Evolutionary conservation across 2,113 vertebrate species (phyloP).

Genomic region (Vulpes ferrilata): DNA sequence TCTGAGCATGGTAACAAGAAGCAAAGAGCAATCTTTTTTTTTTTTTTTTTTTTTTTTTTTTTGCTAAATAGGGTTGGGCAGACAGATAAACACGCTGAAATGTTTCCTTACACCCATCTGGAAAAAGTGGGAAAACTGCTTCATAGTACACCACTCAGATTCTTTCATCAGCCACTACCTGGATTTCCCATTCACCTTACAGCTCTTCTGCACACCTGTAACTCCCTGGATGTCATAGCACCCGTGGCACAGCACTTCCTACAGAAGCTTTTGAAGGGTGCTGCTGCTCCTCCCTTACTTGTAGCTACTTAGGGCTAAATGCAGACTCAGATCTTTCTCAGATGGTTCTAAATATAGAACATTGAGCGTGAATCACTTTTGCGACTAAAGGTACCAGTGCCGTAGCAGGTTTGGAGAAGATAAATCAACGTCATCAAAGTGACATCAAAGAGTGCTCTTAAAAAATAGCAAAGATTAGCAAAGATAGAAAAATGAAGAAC

Average conservation of each 20-base stretch:
- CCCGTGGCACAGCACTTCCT: background rate
- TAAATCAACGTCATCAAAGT: slow-evolving; percentile 39
- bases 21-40: slow-evolving; percentile 86
- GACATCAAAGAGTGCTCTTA: slow-evolving; percentile 36
- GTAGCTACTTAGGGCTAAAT: slow-evolving; percentile 68
- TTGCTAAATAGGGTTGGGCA: slow-evolving; percentile 62
- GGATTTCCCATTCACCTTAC: fast-evolving
- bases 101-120: slow-evolving; percentile 67
- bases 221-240: background rate
- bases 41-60: background rate
- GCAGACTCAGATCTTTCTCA: slow-evolving; percentile 49
- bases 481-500: background rate
- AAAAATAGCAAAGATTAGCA: background rate
- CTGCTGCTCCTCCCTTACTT: slow-evolving; percentile 59
- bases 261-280: slow-evolving; percentile 44
- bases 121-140: background rate
- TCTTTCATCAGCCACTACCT: background rate
- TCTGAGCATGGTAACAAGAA: slow-evolving; percentile 86
- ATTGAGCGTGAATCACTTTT: background rate
- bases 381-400: slow-evolving; percentile 43
- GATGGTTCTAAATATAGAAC: slow-evolving; percentile 65
- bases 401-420: slow-evolving; percentile 33
- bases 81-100: slow-evolving; percentile 73
- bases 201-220: slow-evolving; percentile 52
- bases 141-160: fast-evolving